Base-by-base conservation (phyloP, 1,140 invertebrate species). In the Heterodera schachtii region DNA sequence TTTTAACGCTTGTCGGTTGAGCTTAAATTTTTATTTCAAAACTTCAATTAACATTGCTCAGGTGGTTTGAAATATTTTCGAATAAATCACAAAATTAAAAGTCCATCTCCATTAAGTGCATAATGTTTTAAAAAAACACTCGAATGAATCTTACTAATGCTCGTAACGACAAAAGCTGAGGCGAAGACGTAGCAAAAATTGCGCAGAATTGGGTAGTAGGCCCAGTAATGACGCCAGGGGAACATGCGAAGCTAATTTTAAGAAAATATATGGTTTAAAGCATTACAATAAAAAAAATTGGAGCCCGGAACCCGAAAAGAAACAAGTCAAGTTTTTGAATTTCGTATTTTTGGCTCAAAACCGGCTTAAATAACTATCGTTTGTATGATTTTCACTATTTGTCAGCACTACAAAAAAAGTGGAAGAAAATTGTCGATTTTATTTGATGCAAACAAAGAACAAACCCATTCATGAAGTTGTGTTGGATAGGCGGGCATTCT, bases 151-250 rank as follows among this genome's bases (percentile, higher is more conserved):
- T 60, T 0, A 60, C 57, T 60, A 16, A 60, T 60, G 16, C 57
- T 60, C 16, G 57, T 66, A 41, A 31, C 60, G 67, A 16, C 4
- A 13, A 70, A 78, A 78, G 43, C n/a, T 46, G 31, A 46, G 47
- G 3, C 70, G 60, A 66, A 41, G 19, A 41, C 60, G 46, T 66
- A 13, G 44, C 31, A 44, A 47, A 78, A 21, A 67, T 41, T 44
- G 52, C 64, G 47, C 16, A 11, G 8, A 78, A 41, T 2, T 41
- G 64, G 47, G 46, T 16, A 21, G 47, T 19, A 78, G 4, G 52
- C 66, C 76, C 76, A 78, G 47, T 67, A 69, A 78, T 78, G 76
- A 5, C 76, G 76, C 66, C 70, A 78, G 7, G 52, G 52, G 47
- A 64, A 69, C 76, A 78, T 8, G 21, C 76, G 76, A 67, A 78